Evolutionary conservation across 2,797 vertebrate species (phyloP).

Genomic region (Botia almorhae): DNA sequence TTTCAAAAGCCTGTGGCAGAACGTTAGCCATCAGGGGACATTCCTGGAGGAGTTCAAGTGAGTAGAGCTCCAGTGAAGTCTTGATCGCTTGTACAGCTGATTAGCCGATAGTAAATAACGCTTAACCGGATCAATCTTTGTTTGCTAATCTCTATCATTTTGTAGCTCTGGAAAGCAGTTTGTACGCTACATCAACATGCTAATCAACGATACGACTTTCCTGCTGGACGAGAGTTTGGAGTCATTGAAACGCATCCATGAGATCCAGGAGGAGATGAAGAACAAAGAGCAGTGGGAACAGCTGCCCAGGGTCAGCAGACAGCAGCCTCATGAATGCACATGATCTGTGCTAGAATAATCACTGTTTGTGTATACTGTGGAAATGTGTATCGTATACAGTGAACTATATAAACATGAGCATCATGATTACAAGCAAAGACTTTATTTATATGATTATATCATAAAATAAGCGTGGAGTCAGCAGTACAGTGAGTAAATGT

Average conservation of each 20-base stretch:
- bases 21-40: conserved; percentile 94
- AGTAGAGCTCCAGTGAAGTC: conserved; percentile 70
- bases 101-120: too few species aligned
- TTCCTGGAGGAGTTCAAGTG: conserved; percentile 99
- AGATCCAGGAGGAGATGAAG: conserved; percentile 99
- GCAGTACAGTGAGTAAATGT: background rate
- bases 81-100: background rate
- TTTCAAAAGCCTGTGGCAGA: conserved; percentile 99
- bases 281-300: conserved; percentile 99
- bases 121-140: background rate
- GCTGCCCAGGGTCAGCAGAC: conserved; percentile 88
- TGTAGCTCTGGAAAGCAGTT: conserved; percentile 97
- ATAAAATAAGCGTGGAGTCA: background rate
- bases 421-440: background rate
- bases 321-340: background rate
- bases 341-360: background rate
- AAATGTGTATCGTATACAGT: background rate
- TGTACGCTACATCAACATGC: conserved; percentile 99
- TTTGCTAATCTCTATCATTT: background rate
- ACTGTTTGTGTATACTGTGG: background rate
- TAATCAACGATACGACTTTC: conserved; percentile 99
- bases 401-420: background rate
- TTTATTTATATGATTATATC: too few species aligned
- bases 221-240: conserved; percentile 97
- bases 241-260: conserved; percentile 97